Conservation (phyloP, 35 echinoderm and acorn worm genomes). For the Strongylocentrotus purpuratus region DNA sequence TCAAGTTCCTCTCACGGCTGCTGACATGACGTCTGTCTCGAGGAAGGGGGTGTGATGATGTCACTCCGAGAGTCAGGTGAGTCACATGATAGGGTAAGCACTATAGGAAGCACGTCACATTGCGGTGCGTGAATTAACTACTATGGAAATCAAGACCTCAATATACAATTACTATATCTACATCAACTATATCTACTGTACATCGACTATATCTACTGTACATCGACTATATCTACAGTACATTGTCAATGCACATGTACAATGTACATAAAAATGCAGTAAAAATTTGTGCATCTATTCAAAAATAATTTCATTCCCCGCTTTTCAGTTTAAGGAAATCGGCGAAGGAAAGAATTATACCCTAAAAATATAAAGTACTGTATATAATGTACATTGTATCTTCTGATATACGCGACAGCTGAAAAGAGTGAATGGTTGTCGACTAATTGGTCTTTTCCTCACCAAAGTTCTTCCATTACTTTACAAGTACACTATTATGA, state of each 20-base stretch:
- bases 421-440: too few relatives aligned
- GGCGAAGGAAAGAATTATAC: too few relatives aligned
- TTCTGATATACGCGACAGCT: too few relatives aligned
- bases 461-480: too few relatives aligned
- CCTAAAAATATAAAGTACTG: too few relatives aligned
- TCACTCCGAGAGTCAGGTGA: not conserved
- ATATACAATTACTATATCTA: not conserved
- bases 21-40: conserved; percentile 22
- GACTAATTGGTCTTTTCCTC: too few relatives aligned
- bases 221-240: not conserved
- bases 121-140: not conserved
- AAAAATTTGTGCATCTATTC: too few relatives aligned
- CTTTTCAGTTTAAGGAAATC: too few relatives aligned
- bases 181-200: not conserved
- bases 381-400: too few relatives aligned
- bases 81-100: conserved; percentile 26
- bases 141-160: too few relatives aligned
- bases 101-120: not conserved
- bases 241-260: not conserved
- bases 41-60: not conserved
- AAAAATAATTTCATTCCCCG: too few relatives aligned
- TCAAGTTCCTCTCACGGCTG: conserved; percentile 27
- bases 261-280: not conserved
- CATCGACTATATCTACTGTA: not conserved
- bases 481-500: too few relatives aligned